phyloP scores from a whole-genome alignment of 2,113 vertebrate genomes.

The Tichodroma muraria region DNA sequence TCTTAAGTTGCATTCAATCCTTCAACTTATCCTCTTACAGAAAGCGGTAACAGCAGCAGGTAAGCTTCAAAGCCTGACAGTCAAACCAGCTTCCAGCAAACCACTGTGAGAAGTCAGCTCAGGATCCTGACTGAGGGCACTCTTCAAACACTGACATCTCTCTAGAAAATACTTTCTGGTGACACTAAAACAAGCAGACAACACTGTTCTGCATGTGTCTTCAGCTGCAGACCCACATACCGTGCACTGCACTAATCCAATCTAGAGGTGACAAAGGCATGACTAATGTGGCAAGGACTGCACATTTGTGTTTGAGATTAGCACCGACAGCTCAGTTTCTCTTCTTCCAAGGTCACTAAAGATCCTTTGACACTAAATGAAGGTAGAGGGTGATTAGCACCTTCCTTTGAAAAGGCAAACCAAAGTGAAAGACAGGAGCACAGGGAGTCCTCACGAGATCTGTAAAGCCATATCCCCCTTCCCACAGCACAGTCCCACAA shows the following conservation, averaged over 20 bases:
- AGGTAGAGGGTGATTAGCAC: not conserved
- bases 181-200: constrained; percentile 19
- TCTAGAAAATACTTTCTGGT: not conserved
- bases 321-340: not conserved
- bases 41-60: not conserved
- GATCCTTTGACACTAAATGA: not conserved
- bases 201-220: not conserved
- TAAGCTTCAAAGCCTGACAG: not conserved
- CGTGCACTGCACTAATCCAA: not conserved
- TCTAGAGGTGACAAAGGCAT: constrained; percentile 29
- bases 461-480: not conserved
- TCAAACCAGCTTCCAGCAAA: not conserved
- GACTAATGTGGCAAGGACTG: not conserved
- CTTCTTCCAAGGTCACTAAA: constrained; percentile 17
- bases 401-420: not conserved
- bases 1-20: not conserved
- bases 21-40: not conserved
- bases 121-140: not conserved
- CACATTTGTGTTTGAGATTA: constrained; percentile 5
- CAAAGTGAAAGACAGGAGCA: not conserved
- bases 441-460: not conserved
- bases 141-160: not conserved
- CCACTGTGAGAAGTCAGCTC: not conserved
- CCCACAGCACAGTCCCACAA: not conserved
- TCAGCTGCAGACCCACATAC: not conserved